Evolutionary conservation across 2,113 vertebrate species (phyloP).

Genomic region (Pelecanus crispus): DNA sequence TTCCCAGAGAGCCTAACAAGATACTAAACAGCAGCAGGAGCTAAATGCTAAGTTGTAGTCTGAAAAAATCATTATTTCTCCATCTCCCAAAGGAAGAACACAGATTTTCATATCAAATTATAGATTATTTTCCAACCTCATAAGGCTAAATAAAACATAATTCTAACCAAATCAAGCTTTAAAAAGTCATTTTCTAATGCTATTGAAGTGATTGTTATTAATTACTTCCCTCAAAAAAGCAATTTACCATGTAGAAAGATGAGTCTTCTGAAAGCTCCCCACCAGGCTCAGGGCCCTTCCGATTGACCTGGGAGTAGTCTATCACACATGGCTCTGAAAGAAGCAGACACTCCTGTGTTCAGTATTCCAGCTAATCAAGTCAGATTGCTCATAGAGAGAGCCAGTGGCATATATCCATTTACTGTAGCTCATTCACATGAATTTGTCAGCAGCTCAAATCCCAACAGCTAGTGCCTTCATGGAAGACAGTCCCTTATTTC

Average conservation of each 20-base stretch:
- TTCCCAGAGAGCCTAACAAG: neutral
- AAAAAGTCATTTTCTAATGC: neutral
- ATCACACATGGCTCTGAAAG: neutral
- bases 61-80: neutral
- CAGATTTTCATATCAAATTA: neutral
- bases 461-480: neutral
- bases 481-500: neutral
- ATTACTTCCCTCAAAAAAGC: neutral
- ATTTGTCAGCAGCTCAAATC: neutral
- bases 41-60: neutral
- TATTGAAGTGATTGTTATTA: neutral
- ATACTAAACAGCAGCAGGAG: neutral
- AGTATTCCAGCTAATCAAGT: neutral
- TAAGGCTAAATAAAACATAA: neutral
- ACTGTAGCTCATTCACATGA: neutral
- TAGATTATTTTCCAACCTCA: neutral
- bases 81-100: neutral
- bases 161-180: neutral
- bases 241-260: neutral
- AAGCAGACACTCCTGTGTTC: neutral
- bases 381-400: neutral
- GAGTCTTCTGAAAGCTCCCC: neutral
- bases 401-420: neutral
- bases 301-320: neutral
- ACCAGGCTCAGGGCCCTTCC: neutral